Evolutionary conservation across 1,140 invertebrate species (phyloP).

Genomic region (Tetramorium simillimum): DNA sequence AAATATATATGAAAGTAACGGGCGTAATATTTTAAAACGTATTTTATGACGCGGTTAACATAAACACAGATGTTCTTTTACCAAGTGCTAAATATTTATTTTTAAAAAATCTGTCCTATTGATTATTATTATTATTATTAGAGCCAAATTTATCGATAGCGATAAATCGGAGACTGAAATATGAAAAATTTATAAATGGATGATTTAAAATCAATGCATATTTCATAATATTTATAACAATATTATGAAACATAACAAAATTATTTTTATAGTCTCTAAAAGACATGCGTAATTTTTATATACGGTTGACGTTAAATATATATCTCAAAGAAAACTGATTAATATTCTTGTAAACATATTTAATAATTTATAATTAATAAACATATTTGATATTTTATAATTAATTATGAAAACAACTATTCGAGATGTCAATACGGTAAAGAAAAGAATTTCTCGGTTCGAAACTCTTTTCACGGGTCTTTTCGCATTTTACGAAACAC

Average conservation of each 20-base stretch:
- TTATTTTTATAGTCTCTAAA: not conserved
- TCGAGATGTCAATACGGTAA: not conserved
- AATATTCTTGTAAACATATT: not conserved
- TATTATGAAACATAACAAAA: too few species aligned
- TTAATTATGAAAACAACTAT: not conserved
- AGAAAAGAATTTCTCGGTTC: not conserved
- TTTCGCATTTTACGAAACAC: not conserved
- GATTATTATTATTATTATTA: not conserved
- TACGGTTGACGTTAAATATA: not conserved
- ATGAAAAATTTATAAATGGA: not conserved
- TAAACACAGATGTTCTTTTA: constrained; percentile 33
- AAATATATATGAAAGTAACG: not conserved
- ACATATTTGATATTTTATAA: not conserved
- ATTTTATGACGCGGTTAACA: not conserved
- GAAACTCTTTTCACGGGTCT: too few species aligned
- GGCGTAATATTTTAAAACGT: not conserved
- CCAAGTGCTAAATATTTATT: not conserved
- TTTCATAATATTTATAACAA: not conserved
- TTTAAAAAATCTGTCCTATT: constrained; percentile 4
- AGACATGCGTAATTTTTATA: not conserved
- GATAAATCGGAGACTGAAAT: not conserved
- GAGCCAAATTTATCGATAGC: not conserved
- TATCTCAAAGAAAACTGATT: not conserved
- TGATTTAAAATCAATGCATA: not conserved
- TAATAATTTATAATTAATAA: not conserved